Conservation (phyloP, 1,140 invertebrate genomes). For the Tachypleus tridentatus region DNA sequence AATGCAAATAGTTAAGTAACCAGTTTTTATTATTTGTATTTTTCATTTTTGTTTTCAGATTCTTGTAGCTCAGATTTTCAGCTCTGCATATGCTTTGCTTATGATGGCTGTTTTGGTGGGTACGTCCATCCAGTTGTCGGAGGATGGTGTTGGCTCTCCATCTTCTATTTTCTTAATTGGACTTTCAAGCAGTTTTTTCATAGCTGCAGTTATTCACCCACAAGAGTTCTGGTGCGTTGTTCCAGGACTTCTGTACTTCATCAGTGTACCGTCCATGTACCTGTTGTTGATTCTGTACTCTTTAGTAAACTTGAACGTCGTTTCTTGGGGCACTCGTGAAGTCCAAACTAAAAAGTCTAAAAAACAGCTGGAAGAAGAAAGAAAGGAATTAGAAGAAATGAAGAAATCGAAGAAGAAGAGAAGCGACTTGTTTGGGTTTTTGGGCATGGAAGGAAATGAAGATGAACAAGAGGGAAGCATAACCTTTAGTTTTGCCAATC, state of each 20-base stretch:
- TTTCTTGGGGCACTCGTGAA: conserved; percentile 97
- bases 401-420: conserved; percentile 58
- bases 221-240: conserved; percentile 97
- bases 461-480: conserved; percentile 77
- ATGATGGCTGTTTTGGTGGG: conserved; percentile 93
- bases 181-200: conserved; percentile 83
- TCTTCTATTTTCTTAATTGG: conserved; percentile 94
- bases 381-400: conserved; percentile 65
- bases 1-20: no score
- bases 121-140: conserved; percentile 83
- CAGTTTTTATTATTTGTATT: no score
- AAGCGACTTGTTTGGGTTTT: conserved; percentile 62
- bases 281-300: conserved; percentile 93
- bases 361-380: conserved; percentile 23
- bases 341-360: conserved; percentile 46
- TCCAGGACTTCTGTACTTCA: conserved; percentile 83
- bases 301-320: conserved; percentile 94
- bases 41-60: conserved; percentile 37
- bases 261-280: conserved; percentile 98
- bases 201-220: conserved; percentile 93
- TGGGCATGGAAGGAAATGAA: conserved; percentile 30
- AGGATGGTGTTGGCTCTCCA: conserved; percentile 86
- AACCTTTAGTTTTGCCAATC: conserved; percentile 73
- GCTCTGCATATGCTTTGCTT: conserved; percentile 64
- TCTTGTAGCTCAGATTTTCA: conserved; percentile 55